Conservation (phyloP, 2,888 invertebrate species). For the Hybos culiciformis region DNA sequence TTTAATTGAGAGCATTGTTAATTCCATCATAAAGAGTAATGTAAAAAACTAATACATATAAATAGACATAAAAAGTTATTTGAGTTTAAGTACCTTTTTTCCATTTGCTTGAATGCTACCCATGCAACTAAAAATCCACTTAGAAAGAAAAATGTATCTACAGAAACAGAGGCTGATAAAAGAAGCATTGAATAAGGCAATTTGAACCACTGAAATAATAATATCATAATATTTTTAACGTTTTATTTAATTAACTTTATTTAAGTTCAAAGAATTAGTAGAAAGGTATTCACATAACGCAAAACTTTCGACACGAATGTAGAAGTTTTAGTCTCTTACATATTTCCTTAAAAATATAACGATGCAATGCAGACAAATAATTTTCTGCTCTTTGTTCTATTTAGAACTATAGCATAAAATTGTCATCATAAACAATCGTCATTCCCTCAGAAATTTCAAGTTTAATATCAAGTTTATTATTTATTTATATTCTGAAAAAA, state of each 20-base stretch:
- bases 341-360: not conserved
- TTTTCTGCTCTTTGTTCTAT: too few relatives aligned
- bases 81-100: conserved; percentile 21
- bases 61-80: not conserved
- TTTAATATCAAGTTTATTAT: too few relatives aligned
- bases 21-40: too few relatives aligned
- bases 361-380: too few relatives aligned
- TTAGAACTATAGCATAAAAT: not conserved
- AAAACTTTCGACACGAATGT: too few relatives aligned
- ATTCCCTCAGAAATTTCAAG: too few relatives aligned
- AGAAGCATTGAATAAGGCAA: conserved; percentile 31
- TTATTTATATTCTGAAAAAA: too few relatives aligned
- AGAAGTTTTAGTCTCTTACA: too few relatives aligned
- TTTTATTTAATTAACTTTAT: too few relatives aligned
- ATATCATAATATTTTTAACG: not conserved
- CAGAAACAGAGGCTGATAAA: conserved; percentile 39
- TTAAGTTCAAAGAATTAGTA: not conserved
- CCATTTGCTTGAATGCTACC: conserved; percentile 32
- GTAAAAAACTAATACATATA: not conserved
- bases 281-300: too few relatives aligned
- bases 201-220: conserved; percentile 23
- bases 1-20: too few relatives aligned
- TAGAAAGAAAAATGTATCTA: conserved; percentile 50
- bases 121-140: conserved; percentile 44
- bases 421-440: too few relatives aligned